Evolutionary conservation across 2,888 invertebrate species (phyloP), one percentile per base, ranked within the genome.

Genomic region (Tortricodes alternella): DNA sequence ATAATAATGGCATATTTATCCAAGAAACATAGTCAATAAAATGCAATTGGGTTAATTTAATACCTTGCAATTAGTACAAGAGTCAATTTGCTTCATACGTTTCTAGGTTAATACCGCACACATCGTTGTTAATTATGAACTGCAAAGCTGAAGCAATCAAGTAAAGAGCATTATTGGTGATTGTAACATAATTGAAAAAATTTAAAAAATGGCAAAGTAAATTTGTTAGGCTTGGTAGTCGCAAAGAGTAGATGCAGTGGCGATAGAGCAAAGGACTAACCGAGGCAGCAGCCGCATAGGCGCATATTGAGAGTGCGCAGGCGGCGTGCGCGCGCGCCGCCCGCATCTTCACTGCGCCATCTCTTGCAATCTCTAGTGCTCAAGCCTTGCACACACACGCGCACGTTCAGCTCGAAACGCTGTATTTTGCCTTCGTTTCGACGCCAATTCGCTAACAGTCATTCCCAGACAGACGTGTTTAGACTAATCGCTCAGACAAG

Each of bases 221-320:
- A 21, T 9, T 13, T 32, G 46, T 41, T 53, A 48, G 39, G 34
- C 23, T 32, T 38, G 16, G 23, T 32, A 39, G 6, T 39, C 9
- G 24, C 37, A 35, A 23, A 46, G 35, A 52, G 8, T 24, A 35
- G 35, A 55, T 48, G 55, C 55, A 35, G 13, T 49, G 41, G 27
- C 16, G 43, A 57, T 51, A 34, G 37, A 59, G 37, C 52, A 29
- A 58, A 60, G 61, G 44, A 86, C 87, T 80, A 79, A 89, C 89
- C 89, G 64, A 88, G 78, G 76, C 90, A 90, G 77, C 90, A 89
- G 76, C 86, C 83, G 79, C 90, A 90, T 69, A 89, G 83, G 75
- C 89, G 90, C 90, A 90, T 90, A 77, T 83, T 74, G 72, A 74
- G 77, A 68, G 81, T 64, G 76, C 82, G 82, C 80, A 74, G 76